A percentile compares a stretch with the other conserved stretches of the same genome.
Evolutionary conservation across 2,888 invertebrate genomes (phyloP).

Genomic region (Thysanoteuthis rhombus): DNA sequence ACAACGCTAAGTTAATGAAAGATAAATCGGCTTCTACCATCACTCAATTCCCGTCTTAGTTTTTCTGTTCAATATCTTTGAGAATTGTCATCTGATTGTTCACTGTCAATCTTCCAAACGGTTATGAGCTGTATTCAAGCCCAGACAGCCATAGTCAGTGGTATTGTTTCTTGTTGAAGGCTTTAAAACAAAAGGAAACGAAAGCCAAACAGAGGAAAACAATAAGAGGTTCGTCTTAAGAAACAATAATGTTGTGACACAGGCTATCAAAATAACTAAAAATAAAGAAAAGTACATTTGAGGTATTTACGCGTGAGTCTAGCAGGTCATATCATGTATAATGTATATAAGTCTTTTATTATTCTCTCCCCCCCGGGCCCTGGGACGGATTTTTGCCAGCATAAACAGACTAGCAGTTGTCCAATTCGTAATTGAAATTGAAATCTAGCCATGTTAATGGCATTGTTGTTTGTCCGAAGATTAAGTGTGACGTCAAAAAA

Average conservation of each 20-base stretch:
- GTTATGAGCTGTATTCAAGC: neutral
- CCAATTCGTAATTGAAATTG: neutral
- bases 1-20: neutral
- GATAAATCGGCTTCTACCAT: neutral
- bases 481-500: neutral
- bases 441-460: neutral
- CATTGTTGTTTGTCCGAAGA: neutral
- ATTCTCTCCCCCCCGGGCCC: too few species aligned
- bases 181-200: neutral
- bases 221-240: neutral
- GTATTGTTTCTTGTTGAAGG: neutral
- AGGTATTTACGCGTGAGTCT: neutral
- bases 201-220: neutral
- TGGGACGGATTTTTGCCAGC: neutral
- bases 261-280: neutral
- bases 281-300: neutral
- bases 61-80: neutral
- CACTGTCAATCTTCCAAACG: neutral
- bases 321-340: neutral
- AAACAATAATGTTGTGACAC: neutral
- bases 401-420: neutral
- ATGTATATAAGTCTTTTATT: neutral
- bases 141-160: neutral
- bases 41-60: neutral
- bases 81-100: neutral